A percentile compares a stretch with the other conserved stretches of the same genome.
Conservation (phyloP, 2,797 vertebrate species). For the Loris lydekkerianus region DNA sequence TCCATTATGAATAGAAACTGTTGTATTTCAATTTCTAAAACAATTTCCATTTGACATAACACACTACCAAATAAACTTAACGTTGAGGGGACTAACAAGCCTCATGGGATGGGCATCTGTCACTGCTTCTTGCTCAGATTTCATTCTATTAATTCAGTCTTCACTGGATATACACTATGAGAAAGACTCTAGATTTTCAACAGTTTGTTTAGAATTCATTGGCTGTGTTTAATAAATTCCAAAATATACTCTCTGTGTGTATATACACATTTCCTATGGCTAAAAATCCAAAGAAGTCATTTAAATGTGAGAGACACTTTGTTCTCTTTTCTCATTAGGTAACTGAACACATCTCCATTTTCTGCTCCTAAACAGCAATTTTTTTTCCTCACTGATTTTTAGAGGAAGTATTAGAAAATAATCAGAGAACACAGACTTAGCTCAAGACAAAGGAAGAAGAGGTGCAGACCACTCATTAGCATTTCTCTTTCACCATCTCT, state of each 20-base stretch:
- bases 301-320: constrained; percentile 40
- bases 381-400: background rate
- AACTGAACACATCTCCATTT: background rate
- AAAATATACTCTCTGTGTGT: background rate
- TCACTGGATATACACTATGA: background rate
- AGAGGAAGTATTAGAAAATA: background rate
- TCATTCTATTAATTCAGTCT: background rate
- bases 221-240: background rate
- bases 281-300: constrained; percentile 38
- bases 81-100: background rate
- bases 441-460: constrained; percentile 35
- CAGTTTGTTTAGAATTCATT: background rate
- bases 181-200: background rate
- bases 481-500: background rate
- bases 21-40: background rate
- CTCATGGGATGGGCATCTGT: background rate
- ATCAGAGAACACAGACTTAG: background rate
- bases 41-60: background rate
- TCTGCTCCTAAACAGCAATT: constrained; percentile 1
- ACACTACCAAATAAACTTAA: background rate
- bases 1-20: background rate
- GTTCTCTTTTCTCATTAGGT: constrained; percentile 20
- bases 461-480: background rate
- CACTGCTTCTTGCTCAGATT: background rate
- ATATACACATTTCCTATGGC: background rate